phyloP scores from a whole-genome alignment of 1,140 invertebrate species.

The Drosophila erecta region DNA sequence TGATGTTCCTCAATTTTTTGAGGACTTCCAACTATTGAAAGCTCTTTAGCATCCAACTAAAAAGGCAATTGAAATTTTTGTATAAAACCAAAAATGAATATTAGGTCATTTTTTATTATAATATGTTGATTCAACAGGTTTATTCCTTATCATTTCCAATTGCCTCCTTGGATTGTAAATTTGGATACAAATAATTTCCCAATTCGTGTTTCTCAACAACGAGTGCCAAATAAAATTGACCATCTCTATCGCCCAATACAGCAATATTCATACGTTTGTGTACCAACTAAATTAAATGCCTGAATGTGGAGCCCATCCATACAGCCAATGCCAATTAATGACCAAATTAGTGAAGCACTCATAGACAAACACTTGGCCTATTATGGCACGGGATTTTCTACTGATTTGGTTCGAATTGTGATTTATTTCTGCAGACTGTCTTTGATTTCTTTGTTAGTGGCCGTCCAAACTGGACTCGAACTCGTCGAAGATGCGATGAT shows the following conservation, averaged over 20 bases:
- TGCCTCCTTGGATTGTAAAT: no score
- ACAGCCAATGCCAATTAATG: conserved; percentile 82
- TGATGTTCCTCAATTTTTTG: no score
- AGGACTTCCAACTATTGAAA: no score
- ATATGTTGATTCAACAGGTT: no score
- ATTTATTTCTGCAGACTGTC: conserved; percentile 80
- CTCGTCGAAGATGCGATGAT: conserved; percentile 2
- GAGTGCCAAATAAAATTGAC: conserved; percentile 3
- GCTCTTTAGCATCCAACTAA: no score
- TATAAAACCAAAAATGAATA: no score
- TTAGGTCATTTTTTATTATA: no score
- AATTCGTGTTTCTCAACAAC: no score
- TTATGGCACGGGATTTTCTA: conserved; percentile 80
- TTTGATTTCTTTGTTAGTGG: conserved; percentile 80
- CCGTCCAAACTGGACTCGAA: conserved; percentile 18
- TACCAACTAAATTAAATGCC: conserved; percentile 8
- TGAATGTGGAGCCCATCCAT: conserved; percentile 48
- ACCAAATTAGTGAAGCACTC: conserved; percentile 82
- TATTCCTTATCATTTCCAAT: no score
- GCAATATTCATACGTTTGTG: conserved; percentile 19
- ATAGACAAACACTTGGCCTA: conserved; percentile 80
- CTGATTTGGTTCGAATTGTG: conserved; percentile 82
- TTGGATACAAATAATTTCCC: no score
- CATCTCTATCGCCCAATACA: conserved; percentile 30
- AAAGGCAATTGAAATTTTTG: no score